Evolutionary conservation across 2,797 vertebrate species (phyloP), one percentile per base, ranked within the genome.

Genomic region (Enteromius argenteus): DNA sequence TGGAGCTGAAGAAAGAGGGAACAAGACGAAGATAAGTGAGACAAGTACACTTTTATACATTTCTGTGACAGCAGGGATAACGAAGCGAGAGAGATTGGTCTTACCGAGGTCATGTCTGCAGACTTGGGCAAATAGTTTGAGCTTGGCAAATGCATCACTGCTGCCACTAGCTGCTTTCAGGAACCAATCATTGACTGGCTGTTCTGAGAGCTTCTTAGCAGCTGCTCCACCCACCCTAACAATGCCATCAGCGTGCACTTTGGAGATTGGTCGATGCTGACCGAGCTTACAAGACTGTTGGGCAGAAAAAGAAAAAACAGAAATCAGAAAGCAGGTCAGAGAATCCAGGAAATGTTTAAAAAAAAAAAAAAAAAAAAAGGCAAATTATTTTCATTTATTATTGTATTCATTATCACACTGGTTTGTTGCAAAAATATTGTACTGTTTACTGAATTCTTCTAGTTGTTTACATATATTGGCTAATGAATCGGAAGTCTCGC

Each of bases 61-160:
- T 23, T 73, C 27, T 7, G 19, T 60, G 53, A 76, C 35, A 60
- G 37, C 14, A 56, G 13, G 4, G 7, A 58, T 42, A 39, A 39
- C 21, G 3, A 23, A 21, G 11, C 46, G n/a, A 51, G 60, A 27
- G 66, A 19, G 13, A 37, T 6, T 13, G 42, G 66, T 74, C 92
- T 0, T 96, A 99, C 98, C 98, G 71, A 99, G 95, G 91, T 98
- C 97, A 1, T 99, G 97, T 95, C 96, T 96, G 95, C 97, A 99
- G 89, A 99, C 98, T 98, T 99, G 98, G 90, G 98, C 98, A 77
- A 99, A 99, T 83, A 99, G 95, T 92, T 98, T 98, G 89, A 99
- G 97, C 92, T 98, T 98, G 90, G 96, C 95, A 94, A 98, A 99
- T 0, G 97, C 96, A 83, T 99, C 98, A 10, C 89, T 96, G 95